A percentile compares a stretch with the other conserved stretches of the same genome.
Conservation (phyloP, 2,888 invertebrate genomes). For the Limnephilus rhombicus region DNA sequence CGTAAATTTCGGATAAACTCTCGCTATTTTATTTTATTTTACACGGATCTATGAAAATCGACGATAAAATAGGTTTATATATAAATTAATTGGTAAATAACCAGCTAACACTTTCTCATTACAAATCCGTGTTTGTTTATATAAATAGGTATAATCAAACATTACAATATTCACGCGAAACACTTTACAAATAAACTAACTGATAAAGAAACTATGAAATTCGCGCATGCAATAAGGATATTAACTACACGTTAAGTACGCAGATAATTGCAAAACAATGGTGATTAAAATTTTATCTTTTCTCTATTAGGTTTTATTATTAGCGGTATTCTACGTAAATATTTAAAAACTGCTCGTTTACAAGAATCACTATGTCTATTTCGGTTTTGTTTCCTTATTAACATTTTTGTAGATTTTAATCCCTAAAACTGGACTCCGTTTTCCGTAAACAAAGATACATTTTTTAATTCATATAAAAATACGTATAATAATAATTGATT, state of each 20-base stretch:
- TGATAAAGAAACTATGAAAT: not conserved
- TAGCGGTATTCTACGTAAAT: not conserved
- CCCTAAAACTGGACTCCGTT: too few relatives aligned
- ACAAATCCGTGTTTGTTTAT: not conserved
- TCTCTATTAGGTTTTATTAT: not conserved
- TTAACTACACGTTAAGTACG: not conserved
- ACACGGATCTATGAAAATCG: not conserved
- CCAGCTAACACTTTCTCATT: not conserved
- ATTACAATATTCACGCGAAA: not conserved
- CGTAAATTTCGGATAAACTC: not conserved
- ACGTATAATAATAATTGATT: too few relatives aligned
- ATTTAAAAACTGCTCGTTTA: not conserved
- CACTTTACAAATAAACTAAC: not conserved
- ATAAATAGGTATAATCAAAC: not conserved
- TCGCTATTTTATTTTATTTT: not conserved
- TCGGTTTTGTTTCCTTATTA: not conserved
- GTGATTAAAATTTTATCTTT: not conserved
- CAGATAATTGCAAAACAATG: not conserved
- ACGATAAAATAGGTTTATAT: not conserved
- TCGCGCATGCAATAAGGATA: not conserved
- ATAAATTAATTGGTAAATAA: not conserved
- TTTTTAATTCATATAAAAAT: too few relatives aligned
- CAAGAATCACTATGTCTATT: not conserved
- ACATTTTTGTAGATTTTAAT: not conserved
- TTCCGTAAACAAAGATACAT: too few relatives aligned